phyloP scores from a whole-genome alignment of 2,797 vertebrate species.

The Picus viridis region DNA sequence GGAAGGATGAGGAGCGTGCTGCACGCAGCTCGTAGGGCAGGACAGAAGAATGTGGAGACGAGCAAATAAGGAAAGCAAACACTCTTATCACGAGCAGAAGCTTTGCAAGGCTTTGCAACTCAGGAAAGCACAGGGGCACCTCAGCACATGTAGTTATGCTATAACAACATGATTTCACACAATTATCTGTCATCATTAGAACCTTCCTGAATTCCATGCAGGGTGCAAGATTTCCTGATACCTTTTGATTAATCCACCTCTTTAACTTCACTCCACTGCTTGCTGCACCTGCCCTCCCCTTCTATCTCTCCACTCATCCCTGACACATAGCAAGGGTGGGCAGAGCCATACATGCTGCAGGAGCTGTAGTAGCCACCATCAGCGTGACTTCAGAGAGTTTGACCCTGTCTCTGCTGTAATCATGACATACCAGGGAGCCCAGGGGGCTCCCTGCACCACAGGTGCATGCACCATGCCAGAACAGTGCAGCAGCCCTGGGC shows the following conservation, averaged over 20 bases:
- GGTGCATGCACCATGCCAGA: not conserved
- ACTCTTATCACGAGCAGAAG: not conserved
- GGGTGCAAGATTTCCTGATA: not conserved
- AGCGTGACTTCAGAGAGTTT: not conserved
- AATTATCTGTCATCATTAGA: not conserved
- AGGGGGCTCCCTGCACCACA: not conserved
- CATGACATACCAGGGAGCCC: not conserved
- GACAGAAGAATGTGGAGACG: not conserved
- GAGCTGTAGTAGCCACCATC: not conserved
- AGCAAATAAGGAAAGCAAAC: conserved; percentile 32
- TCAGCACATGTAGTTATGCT: not conserved
- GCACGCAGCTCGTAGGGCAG: not conserved
- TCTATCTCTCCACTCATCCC: not conserved
- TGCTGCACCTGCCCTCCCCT: not conserved
- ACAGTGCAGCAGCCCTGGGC: not conserved
- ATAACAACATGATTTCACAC: not conserved
- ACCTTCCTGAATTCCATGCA: not conserved
- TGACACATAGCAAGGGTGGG: not conserved
- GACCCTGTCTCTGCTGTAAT: not conserved
- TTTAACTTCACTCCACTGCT: not conserved
- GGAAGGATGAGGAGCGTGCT: not conserved
- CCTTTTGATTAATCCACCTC: not conserved
- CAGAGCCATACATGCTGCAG: accelerated
- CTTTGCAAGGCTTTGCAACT: conserved; percentile 20
- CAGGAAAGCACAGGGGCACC: not conserved